These are phyloP conservation scores for Emys orbicularis DNA, from an alignment of 2,797 vertebrate genomes.

Conservation along the genomic window DNA sequence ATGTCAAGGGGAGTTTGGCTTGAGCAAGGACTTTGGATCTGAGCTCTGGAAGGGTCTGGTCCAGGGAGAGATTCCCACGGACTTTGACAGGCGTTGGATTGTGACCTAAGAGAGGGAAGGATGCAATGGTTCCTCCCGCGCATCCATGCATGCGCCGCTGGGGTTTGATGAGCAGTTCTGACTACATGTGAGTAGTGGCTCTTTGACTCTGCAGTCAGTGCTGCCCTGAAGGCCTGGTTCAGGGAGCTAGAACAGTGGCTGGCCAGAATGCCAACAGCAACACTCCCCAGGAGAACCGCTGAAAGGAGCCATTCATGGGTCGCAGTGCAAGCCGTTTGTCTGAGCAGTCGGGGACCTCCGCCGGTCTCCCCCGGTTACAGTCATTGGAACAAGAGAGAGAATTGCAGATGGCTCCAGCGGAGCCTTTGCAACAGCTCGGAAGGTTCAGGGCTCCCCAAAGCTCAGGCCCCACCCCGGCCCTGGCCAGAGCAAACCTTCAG, in stretches of 20 bases:
- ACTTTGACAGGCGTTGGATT: not conserved
- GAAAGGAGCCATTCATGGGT: constrained; percentile 58
- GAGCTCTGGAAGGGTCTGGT: not conserved
- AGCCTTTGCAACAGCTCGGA: not conserved
- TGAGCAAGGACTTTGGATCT: not conserved
- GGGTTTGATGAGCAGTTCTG: not conserved
- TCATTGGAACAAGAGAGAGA: not conserved
- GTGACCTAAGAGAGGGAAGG: not conserved
- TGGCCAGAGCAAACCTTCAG: not conserved
- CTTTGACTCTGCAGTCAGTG: too few relatives aligned
- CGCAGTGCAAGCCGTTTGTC: constrained; percentile 19
- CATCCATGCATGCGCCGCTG: not conserved
- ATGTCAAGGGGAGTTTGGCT: not conserved
- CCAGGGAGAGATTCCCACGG: not conserved
- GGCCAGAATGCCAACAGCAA: constrained; percentile 53
- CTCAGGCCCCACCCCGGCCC: not conserved
- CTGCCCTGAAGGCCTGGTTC: not conserved
- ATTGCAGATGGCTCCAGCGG: not conserved
- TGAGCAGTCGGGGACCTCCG: constrained; percentile 23
- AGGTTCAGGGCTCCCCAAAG: not conserved
- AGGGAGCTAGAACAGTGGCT: constrained; percentile 18
- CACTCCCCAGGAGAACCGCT: constrained; percentile 29
- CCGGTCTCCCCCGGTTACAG: not conserved
- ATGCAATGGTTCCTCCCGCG: not conserved
- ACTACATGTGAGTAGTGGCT: not conserved